A percentile compares a stretch with the other conserved stretches of the same genome.
phyloP scores from a whole-genome alignment of 2,888 invertebrate species.

The Cataglyphis altisquamis region DNA sequence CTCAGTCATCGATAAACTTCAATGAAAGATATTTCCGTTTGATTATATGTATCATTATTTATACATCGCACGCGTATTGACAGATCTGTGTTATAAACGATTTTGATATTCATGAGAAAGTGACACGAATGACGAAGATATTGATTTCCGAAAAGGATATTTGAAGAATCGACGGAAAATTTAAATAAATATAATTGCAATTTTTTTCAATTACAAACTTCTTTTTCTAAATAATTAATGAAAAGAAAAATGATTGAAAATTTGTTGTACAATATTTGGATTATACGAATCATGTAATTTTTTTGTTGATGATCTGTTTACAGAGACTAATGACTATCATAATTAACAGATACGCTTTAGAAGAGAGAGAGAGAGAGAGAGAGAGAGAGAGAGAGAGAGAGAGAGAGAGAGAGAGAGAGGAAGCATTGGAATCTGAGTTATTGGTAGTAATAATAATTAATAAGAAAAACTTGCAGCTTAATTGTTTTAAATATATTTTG shows the following conservation, averaged over 20 bases:
- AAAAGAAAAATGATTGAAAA: background rate
- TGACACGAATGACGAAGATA: background rate
- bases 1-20: constrained; percentile 52
- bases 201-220: background rate
- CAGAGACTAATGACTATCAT: background rate
- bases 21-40: constrained; percentile 40
- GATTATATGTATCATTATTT: constrained; percentile 30
- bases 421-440: background rate
- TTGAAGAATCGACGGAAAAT: constrained; percentile 19
- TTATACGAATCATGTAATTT: constrained; percentile 22
- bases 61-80: constrained; percentile 31
- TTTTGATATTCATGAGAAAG: constrained; percentile 4
- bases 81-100: constrained; percentile 26
- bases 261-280: background rate
- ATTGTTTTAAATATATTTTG: background rate
- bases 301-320: background rate
- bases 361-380: background rate
- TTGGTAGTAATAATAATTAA: background rate
- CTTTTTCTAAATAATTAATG: background rate
- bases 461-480: background rate
- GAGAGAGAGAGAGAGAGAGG: background rate
- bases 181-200: background rate
- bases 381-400: background rate
- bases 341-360: background rate
- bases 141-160: background rate